Evolutionary conservation across 2,113 vertebrate species (phyloP).

Genomic region (Nematolebias whitei): DNA sequence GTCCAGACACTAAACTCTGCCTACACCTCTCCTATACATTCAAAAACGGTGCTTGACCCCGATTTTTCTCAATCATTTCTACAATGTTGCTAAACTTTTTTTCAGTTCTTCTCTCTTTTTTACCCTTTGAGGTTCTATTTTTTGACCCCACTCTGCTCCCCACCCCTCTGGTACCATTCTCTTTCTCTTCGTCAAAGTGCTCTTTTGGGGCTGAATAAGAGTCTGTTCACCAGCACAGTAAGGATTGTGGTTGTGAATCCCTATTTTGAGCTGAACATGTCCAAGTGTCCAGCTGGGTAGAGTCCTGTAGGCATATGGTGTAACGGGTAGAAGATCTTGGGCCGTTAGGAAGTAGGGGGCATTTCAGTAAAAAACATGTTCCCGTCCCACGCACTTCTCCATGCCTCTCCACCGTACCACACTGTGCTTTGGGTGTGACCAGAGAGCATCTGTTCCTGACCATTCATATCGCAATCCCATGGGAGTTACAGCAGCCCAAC

Average conservation of each 20-base stretch:
- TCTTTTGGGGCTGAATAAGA: constrained; percentile 24
- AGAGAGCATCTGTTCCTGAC: constrained; percentile 40
- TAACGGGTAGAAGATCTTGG: constrained; percentile 57
- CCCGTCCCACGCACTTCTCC: constrained; percentile 45
- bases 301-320: constrained; percentile 78
- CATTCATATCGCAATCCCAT: constrained; percentile 28
- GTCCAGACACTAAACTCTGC: constrained; percentile 58
- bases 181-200: constrained; percentile 43
- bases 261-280: constrained; percentile 70
- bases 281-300: constrained; percentile 69
- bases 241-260: constrained; percentile 54
- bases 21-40: constrained; percentile 50
- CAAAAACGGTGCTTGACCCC: constrained; percentile 11
- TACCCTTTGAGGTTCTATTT: constrained; percentile 54
- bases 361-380: constrained; percentile 42
- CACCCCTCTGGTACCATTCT: constrained; percentile 40
- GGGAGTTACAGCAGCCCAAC: constrained; percentile 28
- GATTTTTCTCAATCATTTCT: constrained; percentile 27
- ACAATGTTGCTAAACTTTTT: constrained; percentile 31
- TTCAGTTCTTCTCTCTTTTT: constrained; percentile 30
- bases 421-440: constrained; percentile 44
- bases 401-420: constrained; percentile 11
- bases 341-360: constrained; percentile 46
- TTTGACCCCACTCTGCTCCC: constrained; percentile 47
- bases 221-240: constrained; percentile 48